Evolutionary conservation across 2,888 invertebrate genomes (phyloP), one percentile per base, ranked within the genome.

Genomic region (Callyntrura sp.): DNA sequence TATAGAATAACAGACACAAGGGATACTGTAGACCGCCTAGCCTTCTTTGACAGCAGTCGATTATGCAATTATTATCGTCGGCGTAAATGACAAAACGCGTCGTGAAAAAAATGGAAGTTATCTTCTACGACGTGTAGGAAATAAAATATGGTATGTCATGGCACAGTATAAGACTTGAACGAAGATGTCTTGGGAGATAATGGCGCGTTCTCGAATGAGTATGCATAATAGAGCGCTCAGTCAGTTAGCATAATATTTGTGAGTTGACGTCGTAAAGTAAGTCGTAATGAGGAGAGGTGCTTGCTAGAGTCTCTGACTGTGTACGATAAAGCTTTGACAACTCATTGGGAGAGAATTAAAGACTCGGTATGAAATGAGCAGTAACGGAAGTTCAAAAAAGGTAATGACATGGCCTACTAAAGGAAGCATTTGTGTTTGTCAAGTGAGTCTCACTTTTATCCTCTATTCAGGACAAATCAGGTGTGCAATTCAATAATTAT

Each of bases 341-440:
- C 51, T 28, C 51, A 78, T 55, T 25, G 78, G 55, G 20, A n/a
- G 25, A 28, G 55, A 55, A 55, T 23, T 28, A 78, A 48, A 51
- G 8, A 55, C 25, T 20, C 23, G 14, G 51, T 43, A 35, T 43
- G 68, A 35, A 65, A 23, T 65, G 23, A 65, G 35, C 73, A 73
- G 23, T 48, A 48, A 79, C 57, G 57, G 73, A 73, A 73, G 57
- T 57, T 79, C 35, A 79, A 79, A 79, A 55, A 55, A 79, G 55
- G 79, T 79, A 60, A 35, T 62, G 60, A 62, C 17, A 43, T 83
- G 83, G 65, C 83, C 83, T 83, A 83, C 65, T 83, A 83, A 81
- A 60, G 5, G 35, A 60, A 43, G 28, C 20, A 45, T 20, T 17
- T n/a, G 6, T n/a, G 4, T n/a, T 5, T 12, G 3, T n/a, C n/a